Base-by-base conservation (phyloP, 53 echinoderm and acorn worm species). In the Holothuria leucospilota region DNA sequence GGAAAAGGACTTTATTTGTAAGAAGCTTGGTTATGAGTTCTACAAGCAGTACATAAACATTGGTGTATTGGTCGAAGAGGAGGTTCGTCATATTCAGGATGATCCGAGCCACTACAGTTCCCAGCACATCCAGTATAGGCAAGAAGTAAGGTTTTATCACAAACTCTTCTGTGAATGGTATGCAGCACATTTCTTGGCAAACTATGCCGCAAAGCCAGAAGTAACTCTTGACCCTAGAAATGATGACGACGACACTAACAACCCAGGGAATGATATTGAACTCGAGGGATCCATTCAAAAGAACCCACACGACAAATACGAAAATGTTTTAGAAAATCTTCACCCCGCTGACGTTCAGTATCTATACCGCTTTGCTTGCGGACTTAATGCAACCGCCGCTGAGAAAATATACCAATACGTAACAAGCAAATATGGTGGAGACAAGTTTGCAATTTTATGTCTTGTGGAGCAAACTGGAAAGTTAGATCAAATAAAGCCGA, bases 171-270 rank as follows among this genome's bases (percentile, higher is more conserved):
- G 27, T 27, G 67, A 67, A 23, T 67, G 67, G 67, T 67, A 67
- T 67, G 72, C 46, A 12, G 72, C 72, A 20, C 40, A 72, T 41
- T 72, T 7, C 21, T 41, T 72, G n/a, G 72, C 72, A n/a, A n/a
- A 13, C 14, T 23, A 66, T 23, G 67, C 67, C 0, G 67, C 67
- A 66, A 26, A 66, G 20, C 67, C 67, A 13, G 67, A 66, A 66
- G 67, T 66, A 13, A 66, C 67, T 13, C 56, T 56, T 18, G 56
- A 56, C 56, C 56, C 56, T 18, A 56, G 56, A 56, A 56, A 56
- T 16, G 18, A 18, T 56, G 56, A 56, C 1, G 6, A 16, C 8
- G 56, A 56, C 4, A 9, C 2, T 56, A 15, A 18, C 4, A 56
- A 5, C 18, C 4, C 1, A 18, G 18, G 56, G 15, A 18, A 56